These are phyloP conservation scores for Leptoteleia sp. DNA, from an alignment of 1,140 invertebrate genomes.

Conservation along the genomic window DNA sequence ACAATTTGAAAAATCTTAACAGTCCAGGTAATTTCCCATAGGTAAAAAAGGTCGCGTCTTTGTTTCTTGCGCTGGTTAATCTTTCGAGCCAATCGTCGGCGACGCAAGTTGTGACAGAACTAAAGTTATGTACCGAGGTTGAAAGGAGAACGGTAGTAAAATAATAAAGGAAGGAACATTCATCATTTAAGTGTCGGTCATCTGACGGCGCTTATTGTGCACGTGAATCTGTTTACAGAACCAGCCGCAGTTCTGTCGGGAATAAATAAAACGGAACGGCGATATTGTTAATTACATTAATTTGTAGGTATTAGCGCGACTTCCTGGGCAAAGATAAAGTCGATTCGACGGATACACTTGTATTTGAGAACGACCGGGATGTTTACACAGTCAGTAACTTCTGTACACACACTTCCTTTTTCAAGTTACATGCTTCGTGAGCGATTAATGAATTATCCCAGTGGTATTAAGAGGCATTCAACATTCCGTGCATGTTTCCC, in stretches of 20 bases:
- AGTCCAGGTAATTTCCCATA: constrained; percentile 3
- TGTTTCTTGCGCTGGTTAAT: constrained; percentile 14
- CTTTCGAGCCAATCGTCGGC: background rate
- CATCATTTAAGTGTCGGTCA: background rate
- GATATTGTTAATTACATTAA: constrained; percentile 44
- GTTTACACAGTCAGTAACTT: constrained; percentile 58
- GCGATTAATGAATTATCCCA: constrained; percentile 50
- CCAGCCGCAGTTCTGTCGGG: background rate
- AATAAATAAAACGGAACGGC: background rate
- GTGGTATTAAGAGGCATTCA: constrained; percentile 3
- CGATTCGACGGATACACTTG: constrained; percentile 21
- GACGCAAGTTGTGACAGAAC: constrained; percentile 28
- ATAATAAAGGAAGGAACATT: constrained; percentile 2
- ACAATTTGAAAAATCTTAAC: constrained; percentile 9
- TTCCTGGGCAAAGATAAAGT: constrained; percentile 32
- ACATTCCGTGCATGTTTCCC: constrained; percentile 15
- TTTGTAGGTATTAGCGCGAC: constrained; percentile 29
- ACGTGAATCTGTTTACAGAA: constrained; percentile 16
- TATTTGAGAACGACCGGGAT: constrained; percentile 33
- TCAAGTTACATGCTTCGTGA: constrained; percentile 43
- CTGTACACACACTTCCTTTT: constrained; percentile 47
- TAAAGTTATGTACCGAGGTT: constrained; percentile 24
- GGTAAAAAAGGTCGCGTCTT: too few relatives aligned
- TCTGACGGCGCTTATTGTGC: background rate
- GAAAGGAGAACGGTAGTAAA: constrained; percentile 1